phyloP scores from a whole-genome alignment of 2,888 invertebrate species.

The Lymantria dispar region DNA sequence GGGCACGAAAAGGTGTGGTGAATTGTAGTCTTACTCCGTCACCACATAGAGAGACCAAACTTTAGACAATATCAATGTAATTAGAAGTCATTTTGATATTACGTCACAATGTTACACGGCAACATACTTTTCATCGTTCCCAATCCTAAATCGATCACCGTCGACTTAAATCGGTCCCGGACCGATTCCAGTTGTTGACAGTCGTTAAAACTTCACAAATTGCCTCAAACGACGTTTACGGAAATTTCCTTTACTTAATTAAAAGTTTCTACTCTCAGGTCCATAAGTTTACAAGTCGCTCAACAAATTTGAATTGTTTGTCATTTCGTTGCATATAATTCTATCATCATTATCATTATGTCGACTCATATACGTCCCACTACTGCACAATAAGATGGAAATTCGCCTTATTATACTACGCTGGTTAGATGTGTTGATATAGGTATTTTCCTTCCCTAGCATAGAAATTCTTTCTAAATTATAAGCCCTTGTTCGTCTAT shows the following conservation, averaged over 20 bases:
- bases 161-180: constrained; percentile 32
- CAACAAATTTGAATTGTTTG: constrained; percentile 43
- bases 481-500: too few relatives aligned
- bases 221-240: constrained; percentile 56
- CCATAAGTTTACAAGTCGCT: constrained; percentile 38
- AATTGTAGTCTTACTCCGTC: too few relatives aligned
- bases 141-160: constrained; percentile 37
- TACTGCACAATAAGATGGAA: too few relatives aligned
- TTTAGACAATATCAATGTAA: not conserved
- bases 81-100: constrained; percentile 9
- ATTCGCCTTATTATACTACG: too few relatives aligned
- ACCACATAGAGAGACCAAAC: too few relatives aligned
- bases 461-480: too few relatives aligned
- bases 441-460: too few relatives aligned
- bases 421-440: too few relatives aligned
- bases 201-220: constrained; percentile 69
- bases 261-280: constrained; percentile 56
- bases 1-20: too few relatives aligned
- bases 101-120: constrained; percentile 15
- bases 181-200: constrained; percentile 44
- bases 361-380: too few relatives aligned
- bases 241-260: constrained; percentile 65
- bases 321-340: constrained; percentile 33
- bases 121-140: constrained; percentile 25
- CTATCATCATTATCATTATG: too few relatives aligned